These are phyloP conservation scores for Coecobrya sp. DNA, from an alignment of 2,888 invertebrate species.

Conservation along the genomic window DNA sequence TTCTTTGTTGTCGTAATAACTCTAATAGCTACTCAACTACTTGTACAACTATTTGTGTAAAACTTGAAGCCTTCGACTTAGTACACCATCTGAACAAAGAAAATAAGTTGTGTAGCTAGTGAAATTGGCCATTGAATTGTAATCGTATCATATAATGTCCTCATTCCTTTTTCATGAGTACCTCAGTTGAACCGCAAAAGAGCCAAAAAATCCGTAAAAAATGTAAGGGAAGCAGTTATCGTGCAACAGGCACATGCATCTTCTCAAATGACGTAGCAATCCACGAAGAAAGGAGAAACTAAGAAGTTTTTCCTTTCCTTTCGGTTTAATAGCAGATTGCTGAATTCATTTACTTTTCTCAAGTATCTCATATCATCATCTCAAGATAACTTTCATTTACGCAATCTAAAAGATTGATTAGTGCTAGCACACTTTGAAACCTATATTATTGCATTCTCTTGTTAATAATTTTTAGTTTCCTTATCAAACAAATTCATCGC, in stretches of 20 bases:
- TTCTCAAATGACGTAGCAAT: background rate
- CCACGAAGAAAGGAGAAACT: background rate
- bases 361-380: background rate
- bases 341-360: background rate
- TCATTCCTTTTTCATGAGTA: background rate
- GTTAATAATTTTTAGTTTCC: too few relatives aligned
- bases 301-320: conserved; percentile 10
- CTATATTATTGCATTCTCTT: too few relatives aligned
- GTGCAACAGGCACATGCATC: background rate
- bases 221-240: background rate
- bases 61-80: too few relatives aligned
- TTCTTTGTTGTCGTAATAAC: background rate
- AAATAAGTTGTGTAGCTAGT: background rate
- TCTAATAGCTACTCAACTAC: background rate
- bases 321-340: background rate
- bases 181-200: background rate
- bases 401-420: background rate
- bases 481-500: too few relatives aligned
- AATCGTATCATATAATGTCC: background rate
- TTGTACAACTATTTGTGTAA: too few relatives aligned
- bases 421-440: too few relatives aligned
- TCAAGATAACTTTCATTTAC: background rate
- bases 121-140: too few relatives aligned
- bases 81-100: background rate
- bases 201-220: background rate